Evolutionary conservation across 2,797 vertebrate species (phyloP).

Genomic region (Xerus rutilus): DNA sequence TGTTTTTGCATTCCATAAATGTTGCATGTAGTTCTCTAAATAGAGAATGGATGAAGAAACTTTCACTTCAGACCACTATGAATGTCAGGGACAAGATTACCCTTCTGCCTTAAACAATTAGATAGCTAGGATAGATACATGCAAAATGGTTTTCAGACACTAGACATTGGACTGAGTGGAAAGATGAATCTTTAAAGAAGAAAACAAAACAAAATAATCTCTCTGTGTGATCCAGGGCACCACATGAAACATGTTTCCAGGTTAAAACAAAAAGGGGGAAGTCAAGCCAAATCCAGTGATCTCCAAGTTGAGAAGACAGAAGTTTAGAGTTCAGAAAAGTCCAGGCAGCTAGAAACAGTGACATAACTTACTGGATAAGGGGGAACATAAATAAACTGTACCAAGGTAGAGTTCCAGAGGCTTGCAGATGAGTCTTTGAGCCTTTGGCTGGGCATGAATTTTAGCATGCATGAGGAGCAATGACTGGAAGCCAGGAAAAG

Average conservation of each 20-base stretch:
- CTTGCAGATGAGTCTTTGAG: not conserved
- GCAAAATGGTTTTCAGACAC: not conserved
- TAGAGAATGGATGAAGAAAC: not conserved
- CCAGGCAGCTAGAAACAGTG: not conserved
- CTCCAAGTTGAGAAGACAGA: not conserved
- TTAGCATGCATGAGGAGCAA: not conserved
- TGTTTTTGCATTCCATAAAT: not conserved
- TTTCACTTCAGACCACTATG: not conserved
- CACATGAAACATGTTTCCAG: not conserved
- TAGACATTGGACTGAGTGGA: not conserved
- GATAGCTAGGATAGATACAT: not conserved
- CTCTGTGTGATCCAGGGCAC: not conserved
- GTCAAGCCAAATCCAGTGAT: not conserved
- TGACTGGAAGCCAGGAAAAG: not conserved
- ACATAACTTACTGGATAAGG: not conserved
- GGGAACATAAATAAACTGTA: not conserved
- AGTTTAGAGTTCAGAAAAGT: not conserved
- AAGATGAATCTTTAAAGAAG: not conserved
- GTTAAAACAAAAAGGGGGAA: not conserved
- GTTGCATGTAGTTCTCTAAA: not conserved
- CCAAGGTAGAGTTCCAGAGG: not conserved
- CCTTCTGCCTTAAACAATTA: not conserved
- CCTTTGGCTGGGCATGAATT: not conserved
- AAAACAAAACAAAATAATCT: not conserved
- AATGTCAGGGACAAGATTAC: not conserved